Base-by-base conservation (phyloP, 2,113 vertebrate genomes). In the Cinclus mexicanus region DNA sequence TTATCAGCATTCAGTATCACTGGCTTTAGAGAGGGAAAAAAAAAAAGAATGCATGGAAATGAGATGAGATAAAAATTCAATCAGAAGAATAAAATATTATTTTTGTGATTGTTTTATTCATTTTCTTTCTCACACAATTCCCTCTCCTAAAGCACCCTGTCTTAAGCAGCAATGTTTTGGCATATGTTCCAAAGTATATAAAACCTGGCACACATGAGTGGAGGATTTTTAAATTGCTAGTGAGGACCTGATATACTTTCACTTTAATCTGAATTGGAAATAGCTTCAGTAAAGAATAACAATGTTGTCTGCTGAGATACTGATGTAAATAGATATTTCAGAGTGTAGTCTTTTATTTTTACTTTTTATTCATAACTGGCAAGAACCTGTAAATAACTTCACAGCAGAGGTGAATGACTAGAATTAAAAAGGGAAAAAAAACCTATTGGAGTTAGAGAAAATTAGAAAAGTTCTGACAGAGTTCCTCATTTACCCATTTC, bases 191-290 rank as follows among this genome's bases (percentile, higher is more conserved):
- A 55, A 87, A 85, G 67, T 75, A 23, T 57, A 83, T 76, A 91
- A 71, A 94, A 89, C 49, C 83, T 82, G 78, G 74, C 84, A 93
- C 83, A 95, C 68, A 74, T 33, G 71, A 96, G 24, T 94, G 56
- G 71, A 93, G 76, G 59, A 75, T 94, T 97, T 96, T 94, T 88
- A 94, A 95, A 96, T 96, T 95, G 56, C 79, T 88, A 83, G 85
- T 70, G 93, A 95, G 44, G 79, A 77, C 75, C 90, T 79, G 71
- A 94, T 95, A 88, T 68, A 77, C 79, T 90, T 88, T 90, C 83
- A 71, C 87, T 95, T 91, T 83, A 93, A 95, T 96, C 92, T 93
- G 92, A 95, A 93, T 94, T 94, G 90, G 90, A 96, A 96, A 95
- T 93, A 90, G 76, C 87, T 92, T 64, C 56, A 87, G 93, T 93